Evolutionary conservation across 2,113 vertebrate genomes (phyloP).

Genomic region (Tachysurus fulvidraco): DNA sequence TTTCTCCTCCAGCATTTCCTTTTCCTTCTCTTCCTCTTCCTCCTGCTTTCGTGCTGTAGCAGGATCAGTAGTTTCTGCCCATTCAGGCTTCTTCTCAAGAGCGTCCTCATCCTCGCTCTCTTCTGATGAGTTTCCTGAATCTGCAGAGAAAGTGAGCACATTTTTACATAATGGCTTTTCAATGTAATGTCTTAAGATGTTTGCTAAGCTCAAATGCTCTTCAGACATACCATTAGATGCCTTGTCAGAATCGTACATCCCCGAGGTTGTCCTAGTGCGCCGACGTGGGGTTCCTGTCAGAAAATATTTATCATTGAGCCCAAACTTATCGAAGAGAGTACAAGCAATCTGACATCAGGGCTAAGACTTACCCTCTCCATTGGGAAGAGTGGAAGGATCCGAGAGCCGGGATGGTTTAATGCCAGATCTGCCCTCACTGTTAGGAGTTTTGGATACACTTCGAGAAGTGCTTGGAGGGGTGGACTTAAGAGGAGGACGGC

Average conservation of each 20-base stretch:
- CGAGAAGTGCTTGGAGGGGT: constrained; percentile 76
- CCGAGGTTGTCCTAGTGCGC: constrained; percentile 77
- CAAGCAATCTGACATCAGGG: background rate
- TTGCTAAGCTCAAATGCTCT: background rate
- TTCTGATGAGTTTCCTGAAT: constrained; percentile 70
- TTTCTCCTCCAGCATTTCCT: constrained; percentile 64
- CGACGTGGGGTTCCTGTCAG: constrained; percentile 72
- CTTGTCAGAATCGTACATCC: constrained; percentile 80
- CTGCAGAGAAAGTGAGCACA: constrained; percentile 64
- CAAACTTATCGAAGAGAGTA: background rate
- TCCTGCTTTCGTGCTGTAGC: constrained; percentile 48
- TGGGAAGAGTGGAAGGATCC: constrained; percentile 70
- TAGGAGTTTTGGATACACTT: constrained; percentile 78
- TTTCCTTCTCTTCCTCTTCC: constrained; percentile 51
- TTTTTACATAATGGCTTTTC: background rate
- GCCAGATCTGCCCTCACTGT: constrained; percentile 79
- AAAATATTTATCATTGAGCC: background rate
- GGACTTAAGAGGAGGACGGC: constrained; percentile 88
- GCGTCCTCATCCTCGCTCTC: constrained; percentile 69
- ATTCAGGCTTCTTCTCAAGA: constrained; percentile 47
- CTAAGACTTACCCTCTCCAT: constrained; percentile 74
- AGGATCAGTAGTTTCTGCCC: constrained; percentile 38
- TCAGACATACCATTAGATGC: constrained; percentile 71
- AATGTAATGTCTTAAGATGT: background rate
- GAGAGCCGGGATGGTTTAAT: constrained; percentile 64